Percentiles rank a stretch among this genome's conserved stretches.
Evolutionary conservation across 2,797 vertebrate genomes (phyloP).

Genomic region (Sebastes glaucus): DNA sequence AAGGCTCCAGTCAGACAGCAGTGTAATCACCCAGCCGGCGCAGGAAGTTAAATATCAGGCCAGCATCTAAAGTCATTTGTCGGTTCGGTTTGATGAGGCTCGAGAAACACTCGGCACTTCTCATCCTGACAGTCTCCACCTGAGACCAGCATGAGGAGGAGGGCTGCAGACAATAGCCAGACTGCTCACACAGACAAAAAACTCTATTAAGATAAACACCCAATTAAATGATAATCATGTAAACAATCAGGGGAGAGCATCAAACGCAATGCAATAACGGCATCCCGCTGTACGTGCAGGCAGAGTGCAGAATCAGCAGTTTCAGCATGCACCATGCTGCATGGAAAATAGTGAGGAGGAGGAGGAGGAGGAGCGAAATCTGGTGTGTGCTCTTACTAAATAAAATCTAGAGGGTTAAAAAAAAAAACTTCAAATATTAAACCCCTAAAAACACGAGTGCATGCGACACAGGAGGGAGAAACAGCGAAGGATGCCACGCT

Average conservation of each 20-base stretch:
- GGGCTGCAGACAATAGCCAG: not conserved
- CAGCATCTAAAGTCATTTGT: not conserved
- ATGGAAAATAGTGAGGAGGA: constrained; percentile 15
- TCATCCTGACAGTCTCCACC: constrained; percentile 20
- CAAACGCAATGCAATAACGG: constrained; percentile 29
- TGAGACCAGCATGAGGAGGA: constrained; percentile 25
- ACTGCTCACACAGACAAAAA: constrained; percentile 1
- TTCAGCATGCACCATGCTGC: constrained; percentile 13
- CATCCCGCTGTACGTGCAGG: not conserved
- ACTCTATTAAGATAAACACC: not conserved
- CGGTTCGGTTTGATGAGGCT: constrained; percentile 28
- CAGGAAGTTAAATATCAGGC: constrained; percentile 32
- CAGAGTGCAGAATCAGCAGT: constrained; percentile 44
- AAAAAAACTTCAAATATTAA: constrained; percentile 9
- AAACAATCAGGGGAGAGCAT: constrained; percentile 44
- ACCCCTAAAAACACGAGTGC: constrained; percentile 26
- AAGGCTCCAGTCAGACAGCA: constrained; percentile 20
- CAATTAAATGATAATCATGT: constrained; percentile 32
- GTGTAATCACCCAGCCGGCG: constrained; percentile 16
- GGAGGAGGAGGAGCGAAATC: not conserved
- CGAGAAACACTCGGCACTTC: constrained; percentile 1
- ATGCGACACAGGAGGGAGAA: constrained; percentile 37
- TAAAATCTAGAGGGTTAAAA: not conserved
- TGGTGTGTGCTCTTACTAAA: not conserved
- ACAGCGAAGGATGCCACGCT: constrained; percentile 55